Base-by-base conservation (phyloP, 2,888 invertebrate species). In the Xestia sexstrigata region DNA sequence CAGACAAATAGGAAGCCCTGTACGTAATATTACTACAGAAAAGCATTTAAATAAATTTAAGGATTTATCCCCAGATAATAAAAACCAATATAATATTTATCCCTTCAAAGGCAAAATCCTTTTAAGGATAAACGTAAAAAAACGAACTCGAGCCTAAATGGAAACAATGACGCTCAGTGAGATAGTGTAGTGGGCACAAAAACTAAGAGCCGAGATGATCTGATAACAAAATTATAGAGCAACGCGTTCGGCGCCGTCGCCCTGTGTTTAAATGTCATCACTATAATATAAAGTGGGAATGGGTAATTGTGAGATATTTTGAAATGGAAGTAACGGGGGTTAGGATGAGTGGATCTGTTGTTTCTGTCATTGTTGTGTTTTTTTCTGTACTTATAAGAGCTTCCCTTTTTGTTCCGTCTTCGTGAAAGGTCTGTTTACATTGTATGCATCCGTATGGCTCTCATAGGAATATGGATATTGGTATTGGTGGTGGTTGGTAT, bases 171-270 rank as follows among this genome's bases (percentile, higher is more conserved):
- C 89, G 90, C 85, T 88, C 88, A 90, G 89, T 91, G 90, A 91
- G 93, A 93, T 91, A 91, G 90, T 86, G 87, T 85, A 88, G 90
- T 81, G 89, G 87, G 89, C 87, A 92, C 90, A 93, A 92, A 93
- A 93, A 91, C 91, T 91, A 92, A 93, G 92, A 90, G 89, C 90
- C 90, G 88, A 92, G 94, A 94, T 94, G 90, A 74, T 83, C 83
- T 90, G 94, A 94, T 95, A 94, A 94, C 90, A 79, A 93, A 93
- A 93, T 93, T 93, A 93, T 92, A 93, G 93, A 90, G 89, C 71
- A 76, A 79, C 70, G 79, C 39, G 78, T 89, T 90, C 86, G 85
- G 82, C 84, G 84, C 75, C 80, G 69, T 78, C 76, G 75, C 67
- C 78, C 71, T 83, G 76, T 78, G 84, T 88, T 88, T 88, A 83